These are phyloP conservation scores for Drosophila greeni DNA, from an alignment of 2,888 invertebrate genomes.

Conservation along the genomic window DNA sequence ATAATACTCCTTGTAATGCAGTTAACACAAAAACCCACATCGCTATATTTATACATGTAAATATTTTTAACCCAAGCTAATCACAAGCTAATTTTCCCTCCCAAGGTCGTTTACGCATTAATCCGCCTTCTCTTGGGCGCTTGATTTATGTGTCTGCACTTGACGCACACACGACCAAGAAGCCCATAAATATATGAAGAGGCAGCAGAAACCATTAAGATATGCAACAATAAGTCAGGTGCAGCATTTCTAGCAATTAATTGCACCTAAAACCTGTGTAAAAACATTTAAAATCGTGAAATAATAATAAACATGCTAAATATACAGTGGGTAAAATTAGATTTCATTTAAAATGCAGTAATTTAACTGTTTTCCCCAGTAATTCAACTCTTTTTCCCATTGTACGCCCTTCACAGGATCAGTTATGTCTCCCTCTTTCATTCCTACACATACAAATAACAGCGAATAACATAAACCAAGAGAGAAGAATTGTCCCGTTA, in stretches of 20 bases:
- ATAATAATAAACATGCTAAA: background rate
- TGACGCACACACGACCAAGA: conserved; percentile 8
- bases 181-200: conserved; percentile 1
- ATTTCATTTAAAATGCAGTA: background rate
- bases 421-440: background rate
- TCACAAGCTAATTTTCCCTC: conserved; percentile 4
- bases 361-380: no score
- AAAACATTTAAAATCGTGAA: background rate
- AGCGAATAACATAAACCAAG: background rate
- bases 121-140: conserved; percentile 14
- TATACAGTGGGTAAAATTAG: background rate
- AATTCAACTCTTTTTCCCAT: background rate
- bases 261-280: conserved; percentile 26
- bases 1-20: background rate
- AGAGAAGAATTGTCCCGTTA: background rate
- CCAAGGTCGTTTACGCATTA: conserved; percentile 23
- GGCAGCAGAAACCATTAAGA: conserved; percentile 1
- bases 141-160: conserved; percentile 35
- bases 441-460: background rate
- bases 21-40: background rate
- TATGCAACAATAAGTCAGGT: conserved; percentile 49
- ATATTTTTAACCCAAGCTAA: conserved; percentile 5
- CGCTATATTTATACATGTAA: background rate
- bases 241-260: conserved; percentile 49
- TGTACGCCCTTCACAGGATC: background rate